Percentiles rank a stretch among this genome's conserved stretches.
phyloP scores from a whole-genome alignment of 2,113 vertebrate genomes.

The Zosterops hypoxanthus region DNA sequence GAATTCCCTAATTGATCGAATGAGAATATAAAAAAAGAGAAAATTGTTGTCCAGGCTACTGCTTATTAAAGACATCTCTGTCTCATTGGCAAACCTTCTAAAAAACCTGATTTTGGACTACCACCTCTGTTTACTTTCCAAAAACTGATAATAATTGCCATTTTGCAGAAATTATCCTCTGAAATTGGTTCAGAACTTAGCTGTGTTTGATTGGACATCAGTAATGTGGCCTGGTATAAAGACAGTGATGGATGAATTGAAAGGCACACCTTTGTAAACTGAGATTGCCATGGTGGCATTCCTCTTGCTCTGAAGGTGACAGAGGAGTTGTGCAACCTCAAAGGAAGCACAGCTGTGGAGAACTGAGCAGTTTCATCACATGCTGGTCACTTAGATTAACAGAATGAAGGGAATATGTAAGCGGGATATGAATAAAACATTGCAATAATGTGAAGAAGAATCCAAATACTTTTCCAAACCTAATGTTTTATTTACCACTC shows the following conservation, averaged over 20 bases:
- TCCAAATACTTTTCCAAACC: slow-evolving; percentile 49
- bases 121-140: not conserved
- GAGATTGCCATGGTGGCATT: not conserved
- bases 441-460: slow-evolving; percentile 45
- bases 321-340: not conserved
- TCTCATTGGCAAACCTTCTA: not conserved
- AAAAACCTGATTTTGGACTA: not conserved
- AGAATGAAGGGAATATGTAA: slow-evolving; percentile 42
- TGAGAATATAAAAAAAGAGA: not conserved
- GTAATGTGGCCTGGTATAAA: not conserved
- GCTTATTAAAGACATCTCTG: not conserved
- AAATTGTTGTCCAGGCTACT: not conserved
- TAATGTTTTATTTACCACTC: slow-evolving; percentile 67
- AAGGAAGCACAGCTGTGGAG: not conserved
- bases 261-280: not conserved
- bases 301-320: not conserved
- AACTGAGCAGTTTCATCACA: not conserved
- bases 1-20: not conserved
- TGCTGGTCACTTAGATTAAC: slow-evolving; percentile 46
- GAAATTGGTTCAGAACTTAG: not conserved
- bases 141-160: not conserved
- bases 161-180: not conserved
- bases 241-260: not conserved
- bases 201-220: not conserved
- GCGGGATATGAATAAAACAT: slow-evolving; percentile 59